Base-by-base conservation (phyloP, 2,797 vertebrate genomes). In the Ataeniobius toweri region DNA sequence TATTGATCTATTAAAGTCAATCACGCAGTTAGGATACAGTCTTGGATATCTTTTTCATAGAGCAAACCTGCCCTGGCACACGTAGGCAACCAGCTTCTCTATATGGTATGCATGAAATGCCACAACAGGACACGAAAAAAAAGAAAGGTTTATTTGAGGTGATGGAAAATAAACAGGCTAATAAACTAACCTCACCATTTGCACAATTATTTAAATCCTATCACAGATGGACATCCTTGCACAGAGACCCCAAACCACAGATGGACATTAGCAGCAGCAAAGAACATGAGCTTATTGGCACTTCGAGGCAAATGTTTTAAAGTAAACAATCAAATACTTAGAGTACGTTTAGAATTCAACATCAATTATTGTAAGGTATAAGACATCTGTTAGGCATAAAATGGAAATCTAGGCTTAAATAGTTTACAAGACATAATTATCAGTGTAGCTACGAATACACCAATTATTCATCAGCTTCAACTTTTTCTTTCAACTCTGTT, bases 211-310 rank as follows among this genome's bases (percentile, higher is more conserved):
- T 55, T 46, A n/a, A 41, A 68, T 13, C 31, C 65, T 61, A 31
- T 28, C 55, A 61, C 48, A 67, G 22, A 48, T 14, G 44, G 53
- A 39, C 46, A n/a, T 20, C 26, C 41, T 71, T 39, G 22, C 36
- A 44, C 44, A 36, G 20, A 36, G n/a, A 44, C 24, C 41, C 48
- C 41, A 51, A 75, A 78, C 55, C 75, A 70, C 72, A 78, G 67
- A 65, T 58, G 51, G 53, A 56, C 50, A 31, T 13, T 55, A 71
- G 28, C 70, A 76, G 28, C 14, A 51, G 55, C 46, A 44, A 61
- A 53, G 22, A 71, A 10, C 6, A 0, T 56, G 6, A 24, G 48
- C 68, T 67, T 6, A 50, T 58, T 58, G 22, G 46, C 53, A 53
- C 46, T 55, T 55, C 3, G 39, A 63, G 74, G 24, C 26, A 10